Evolutionary conservation across 2,888 invertebrate species (phyloP).

Genomic region (Agonopterix subpropinquella): DNA sequence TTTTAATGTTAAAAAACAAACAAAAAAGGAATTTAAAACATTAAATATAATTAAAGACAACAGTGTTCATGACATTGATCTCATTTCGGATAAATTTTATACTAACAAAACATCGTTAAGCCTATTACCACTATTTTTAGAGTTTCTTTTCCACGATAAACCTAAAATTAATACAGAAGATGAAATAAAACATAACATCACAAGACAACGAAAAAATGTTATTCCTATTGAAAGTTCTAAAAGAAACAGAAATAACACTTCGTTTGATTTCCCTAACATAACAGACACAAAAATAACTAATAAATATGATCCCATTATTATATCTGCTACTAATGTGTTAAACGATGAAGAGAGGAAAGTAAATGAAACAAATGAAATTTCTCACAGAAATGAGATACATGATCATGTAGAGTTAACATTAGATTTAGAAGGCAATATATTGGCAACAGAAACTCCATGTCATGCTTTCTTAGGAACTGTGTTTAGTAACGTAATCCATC

Average conservation of each 20-base stretch:
- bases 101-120: constrained; percentile 19
- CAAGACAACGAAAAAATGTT: constrained; percentile 18
- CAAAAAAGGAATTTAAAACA: no score
- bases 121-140: constrained; percentile 41
- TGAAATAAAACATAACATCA: constrained; percentile 10
- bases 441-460: constrained; percentile 51
- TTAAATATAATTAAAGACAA: no score
- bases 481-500: constrained; percentile 45
- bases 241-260: constrained; percentile 1
- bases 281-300: constrained; percentile 7
- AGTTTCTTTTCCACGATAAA: constrained; percentile 39
- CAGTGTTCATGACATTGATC: not conserved
- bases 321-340: constrained; percentile 25
- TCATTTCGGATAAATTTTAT: not conserved
- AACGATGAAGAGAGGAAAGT: constrained; percentile 8
- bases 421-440: constrained; percentile 58
- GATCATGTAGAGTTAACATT: constrained; percentile 31
- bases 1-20: no score
- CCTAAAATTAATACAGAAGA: constrained; percentile 9
- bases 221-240: constrained; percentile 9
- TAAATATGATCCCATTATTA: constrained; percentile 23
- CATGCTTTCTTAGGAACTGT: constrained; percentile 62
- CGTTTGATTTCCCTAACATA: constrained; percentile 1
- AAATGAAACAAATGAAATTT: constrained; percentile 2
- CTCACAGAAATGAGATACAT: not conserved